Percentiles rank a stretch among this genome's conserved stretches.
Evolutionary conservation across 2,888 invertebrate genomes (phyloP).

Genomic region (Hyposoter didymator): DNA sequence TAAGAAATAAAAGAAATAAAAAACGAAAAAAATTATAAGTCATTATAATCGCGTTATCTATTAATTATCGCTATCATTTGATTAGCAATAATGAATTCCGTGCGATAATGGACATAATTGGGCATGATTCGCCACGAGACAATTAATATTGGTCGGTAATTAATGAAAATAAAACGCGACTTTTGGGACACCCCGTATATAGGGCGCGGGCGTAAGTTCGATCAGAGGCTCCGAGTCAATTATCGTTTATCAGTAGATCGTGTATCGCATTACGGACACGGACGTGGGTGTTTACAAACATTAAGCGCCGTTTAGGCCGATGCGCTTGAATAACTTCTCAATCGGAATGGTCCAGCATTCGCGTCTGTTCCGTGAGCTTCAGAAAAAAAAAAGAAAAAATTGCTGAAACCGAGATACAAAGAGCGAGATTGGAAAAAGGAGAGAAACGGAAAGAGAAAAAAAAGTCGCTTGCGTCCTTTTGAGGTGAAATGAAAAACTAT

Average conservation of each 20-base stretch:
- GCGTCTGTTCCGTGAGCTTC: conserved; percentile 69
- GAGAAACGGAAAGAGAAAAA: not conserved
- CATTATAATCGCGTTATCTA: no score
- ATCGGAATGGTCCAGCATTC: conserved; percentile 71
- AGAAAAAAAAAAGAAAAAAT: conserved; percentile 39
- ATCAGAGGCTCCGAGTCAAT: conserved; percentile 72
- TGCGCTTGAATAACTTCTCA: conserved; percentile 65
- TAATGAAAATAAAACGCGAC: not conserved
- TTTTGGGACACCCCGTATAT: conserved; percentile 65
- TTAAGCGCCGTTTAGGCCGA: not conserved
- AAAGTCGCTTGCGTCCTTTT: not conserved
- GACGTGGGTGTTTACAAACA: conserved; percentile 27
- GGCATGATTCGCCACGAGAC: not conserved
- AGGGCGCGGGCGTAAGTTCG: conserved; percentile 76
- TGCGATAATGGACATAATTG: not conserved
- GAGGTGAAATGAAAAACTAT: not conserved
- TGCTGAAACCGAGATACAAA: not conserved
- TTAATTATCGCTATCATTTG: not conserved
- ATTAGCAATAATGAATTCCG: not conserved
- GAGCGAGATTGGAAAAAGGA: not conserved
- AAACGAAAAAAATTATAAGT: not conserved
- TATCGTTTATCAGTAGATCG: conserved; percentile 69
- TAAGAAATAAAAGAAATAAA: conserved; percentile 9
- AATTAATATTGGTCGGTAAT: not conserved
- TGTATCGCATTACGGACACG: conserved; percentile 55